These are phyloP conservation scores for Himalopsyche anomala DNA, from an alignment of 2,888 invertebrate species.

Conservation along the genomic window DNA sequence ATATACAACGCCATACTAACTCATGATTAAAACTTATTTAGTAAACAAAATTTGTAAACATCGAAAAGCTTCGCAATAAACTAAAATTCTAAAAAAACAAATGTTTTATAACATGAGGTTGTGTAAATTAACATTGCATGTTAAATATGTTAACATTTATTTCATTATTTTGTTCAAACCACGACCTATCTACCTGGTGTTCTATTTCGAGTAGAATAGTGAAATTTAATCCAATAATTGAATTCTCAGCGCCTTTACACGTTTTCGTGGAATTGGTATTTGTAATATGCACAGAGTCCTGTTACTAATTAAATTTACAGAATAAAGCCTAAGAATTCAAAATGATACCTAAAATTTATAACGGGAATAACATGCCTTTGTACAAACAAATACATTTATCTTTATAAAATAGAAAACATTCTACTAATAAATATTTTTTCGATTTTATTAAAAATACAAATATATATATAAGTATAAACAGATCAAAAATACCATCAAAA, in stretches of 20 bases:
- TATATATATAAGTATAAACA: too few species aligned
- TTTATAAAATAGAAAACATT: too few species aligned
- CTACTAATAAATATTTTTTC: too few species aligned
- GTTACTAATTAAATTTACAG: constrained; percentile 38
- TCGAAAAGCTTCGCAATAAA: too few species aligned
- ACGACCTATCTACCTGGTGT: not conserved
- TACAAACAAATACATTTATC: too few species aligned
- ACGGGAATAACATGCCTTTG: not conserved
- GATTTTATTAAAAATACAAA: too few species aligned
- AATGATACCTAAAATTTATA: not conserved
- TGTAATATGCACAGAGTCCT: constrained; percentile 41
- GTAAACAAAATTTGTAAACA: too few species aligned
- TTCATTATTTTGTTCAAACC: constrained; percentile 13
- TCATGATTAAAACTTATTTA: too few species aligned
- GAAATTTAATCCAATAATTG: constrained; percentile 38
- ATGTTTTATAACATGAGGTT: too few species aligned
- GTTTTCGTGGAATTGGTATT: constrained; percentile 45
- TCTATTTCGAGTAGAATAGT: constrained; percentile 1
- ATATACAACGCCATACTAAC: too few species aligned
- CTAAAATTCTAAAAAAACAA: too few species aligned
- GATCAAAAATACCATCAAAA: too few species aligned
- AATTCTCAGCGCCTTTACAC: constrained; percentile 39
- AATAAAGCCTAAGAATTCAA: constrained; percentile 27
- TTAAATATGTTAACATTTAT: not conserved
- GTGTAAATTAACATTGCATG: not conserved